A percentile compares a stretch with the other conserved stretches of the same genome.
phyloP scores from a whole-genome alignment of 2,888 invertebrate species.

The Mythimna impura region DNA sequence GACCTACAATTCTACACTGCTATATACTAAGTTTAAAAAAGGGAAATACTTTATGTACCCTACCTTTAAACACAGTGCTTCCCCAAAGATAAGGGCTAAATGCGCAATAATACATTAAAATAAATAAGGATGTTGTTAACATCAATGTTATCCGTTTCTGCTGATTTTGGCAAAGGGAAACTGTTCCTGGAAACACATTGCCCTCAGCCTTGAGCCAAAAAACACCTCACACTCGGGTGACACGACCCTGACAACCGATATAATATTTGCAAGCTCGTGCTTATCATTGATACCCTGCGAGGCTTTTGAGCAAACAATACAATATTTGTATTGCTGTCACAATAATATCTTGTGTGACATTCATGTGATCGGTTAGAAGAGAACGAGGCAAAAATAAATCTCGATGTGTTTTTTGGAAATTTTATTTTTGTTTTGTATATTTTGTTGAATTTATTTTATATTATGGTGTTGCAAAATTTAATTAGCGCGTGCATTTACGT shows the following conservation, averaged over 20 bases:
- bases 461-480: too few relatives aligned
- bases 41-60: too few relatives aligned
- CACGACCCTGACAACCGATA: neutral
- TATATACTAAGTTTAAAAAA: too few relatives aligned
- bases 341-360: conserved; percentile 22
- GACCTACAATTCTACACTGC: too few relatives aligned
- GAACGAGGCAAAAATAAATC: neutral
- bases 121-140: too few relatives aligned
- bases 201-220: neutral
- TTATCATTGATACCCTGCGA: conserved; percentile 17
- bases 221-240: neutral
- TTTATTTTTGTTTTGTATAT: neutral
- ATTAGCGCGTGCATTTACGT: too few relatives aligned
- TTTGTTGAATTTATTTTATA: too few relatives aligned
- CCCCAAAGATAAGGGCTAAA: too few relatives aligned
- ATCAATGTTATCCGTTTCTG: too few relatives aligned
- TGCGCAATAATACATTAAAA: too few relatives aligned
- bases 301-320: conserved; percentile 4
- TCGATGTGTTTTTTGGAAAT: neutral
- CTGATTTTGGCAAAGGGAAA: neutral
- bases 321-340: neutral
- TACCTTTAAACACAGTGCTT: too few relatives aligned
- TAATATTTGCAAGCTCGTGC: conserved; percentile 16
- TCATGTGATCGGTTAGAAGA: neutral
- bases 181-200: neutral